These are phyloP conservation scores for Penaeus vannamei DNA, from an alignment of 1,140 invertebrate species.

Conservation along the genomic window DNA sequence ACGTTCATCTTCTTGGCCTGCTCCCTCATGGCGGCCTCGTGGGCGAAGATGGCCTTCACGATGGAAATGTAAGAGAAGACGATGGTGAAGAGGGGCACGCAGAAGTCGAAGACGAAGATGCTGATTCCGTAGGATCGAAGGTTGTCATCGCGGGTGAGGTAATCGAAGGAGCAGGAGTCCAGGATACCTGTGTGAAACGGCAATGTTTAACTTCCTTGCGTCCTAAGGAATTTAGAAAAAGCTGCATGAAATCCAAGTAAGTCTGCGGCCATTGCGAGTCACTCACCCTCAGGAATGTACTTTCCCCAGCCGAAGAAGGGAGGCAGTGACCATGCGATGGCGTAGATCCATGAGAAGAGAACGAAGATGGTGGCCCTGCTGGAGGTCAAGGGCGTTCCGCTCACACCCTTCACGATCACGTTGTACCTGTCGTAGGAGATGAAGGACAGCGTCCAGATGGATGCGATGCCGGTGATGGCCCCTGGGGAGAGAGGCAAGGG, in stretches of 20 bases:
- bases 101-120: constrained; percentile 62
- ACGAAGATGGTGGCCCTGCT: constrained; percentile 64
- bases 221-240: too few species aligned
- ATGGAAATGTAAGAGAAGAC: constrained; percentile 73
- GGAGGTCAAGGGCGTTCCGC: constrained; percentile 67
- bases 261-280: too few species aligned
- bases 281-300: constrained; percentile 66
- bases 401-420: constrained; percentile 69
- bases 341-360: constrained; percentile 68
- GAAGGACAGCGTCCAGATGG: constrained; percentile 68
- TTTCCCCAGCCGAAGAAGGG: constrained; percentile 69
- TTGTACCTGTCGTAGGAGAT: constrained; percentile 70
- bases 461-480: constrained; percentile 68
- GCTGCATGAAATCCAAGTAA: too few species aligned
- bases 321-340: constrained; percentile 63
- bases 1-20: constrained; percentile 65
- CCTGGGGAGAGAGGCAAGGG: too few species aligned
- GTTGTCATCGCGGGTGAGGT: constrained; percentile 36
- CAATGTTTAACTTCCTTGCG: too few species aligned
- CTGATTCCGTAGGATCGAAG: constrained; percentile 59
- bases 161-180: constrained; percentile 68
- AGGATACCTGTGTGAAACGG: constrained; percentile 37
- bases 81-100: constrained; percentile 61
- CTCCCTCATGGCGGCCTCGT: too few species aligned
- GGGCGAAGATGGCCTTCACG: constrained; percentile 69